phyloP scores from a whole-genome alignment of 2,888 invertebrate genomes.

The Electrophaes corylata region DNA sequence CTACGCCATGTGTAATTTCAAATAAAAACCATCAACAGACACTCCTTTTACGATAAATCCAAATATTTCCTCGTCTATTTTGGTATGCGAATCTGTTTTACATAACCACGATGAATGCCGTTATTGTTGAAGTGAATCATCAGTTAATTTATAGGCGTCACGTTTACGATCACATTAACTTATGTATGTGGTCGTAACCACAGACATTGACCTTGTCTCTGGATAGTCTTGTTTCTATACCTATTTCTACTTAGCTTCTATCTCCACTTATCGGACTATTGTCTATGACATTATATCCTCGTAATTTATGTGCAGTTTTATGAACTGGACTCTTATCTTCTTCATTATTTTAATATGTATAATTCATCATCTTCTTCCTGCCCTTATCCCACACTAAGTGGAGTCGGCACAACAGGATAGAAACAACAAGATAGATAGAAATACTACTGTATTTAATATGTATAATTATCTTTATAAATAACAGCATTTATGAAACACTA shows the following conservation, averaged over 20 bases:
- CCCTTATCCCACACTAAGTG: no score
- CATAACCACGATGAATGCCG: constrained; percentile 36
- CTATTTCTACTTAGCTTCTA: background rate
- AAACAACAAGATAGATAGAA: no score
- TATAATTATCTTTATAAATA: background rate
- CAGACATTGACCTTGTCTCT: constrained; percentile 76
- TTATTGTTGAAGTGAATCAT: constrained; percentile 28
- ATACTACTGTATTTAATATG: no score
- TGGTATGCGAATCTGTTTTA: constrained; percentile 33
- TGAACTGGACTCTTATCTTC: background rate
- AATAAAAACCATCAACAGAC: background rate
- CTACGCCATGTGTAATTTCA: no score
- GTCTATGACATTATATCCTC: background rate
- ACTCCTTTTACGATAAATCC: constrained; percentile 8
- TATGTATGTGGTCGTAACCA: constrained; percentile 51
- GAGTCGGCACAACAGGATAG: no score
- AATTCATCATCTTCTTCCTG: no score
- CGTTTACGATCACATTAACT: constrained; percentile 48
- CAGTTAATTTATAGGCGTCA: constrained; percentile 31
- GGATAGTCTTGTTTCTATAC: constrained; percentile 53
- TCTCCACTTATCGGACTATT: background rate
- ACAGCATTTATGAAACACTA: background rate
- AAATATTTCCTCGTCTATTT: constrained; percentile 11
- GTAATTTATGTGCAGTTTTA: background rate
- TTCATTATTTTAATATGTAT: no score